Evolutionary conservation across 2,888 invertebrate species (phyloP).

Genomic region (Sepioteuthis lessoniana): DNA sequence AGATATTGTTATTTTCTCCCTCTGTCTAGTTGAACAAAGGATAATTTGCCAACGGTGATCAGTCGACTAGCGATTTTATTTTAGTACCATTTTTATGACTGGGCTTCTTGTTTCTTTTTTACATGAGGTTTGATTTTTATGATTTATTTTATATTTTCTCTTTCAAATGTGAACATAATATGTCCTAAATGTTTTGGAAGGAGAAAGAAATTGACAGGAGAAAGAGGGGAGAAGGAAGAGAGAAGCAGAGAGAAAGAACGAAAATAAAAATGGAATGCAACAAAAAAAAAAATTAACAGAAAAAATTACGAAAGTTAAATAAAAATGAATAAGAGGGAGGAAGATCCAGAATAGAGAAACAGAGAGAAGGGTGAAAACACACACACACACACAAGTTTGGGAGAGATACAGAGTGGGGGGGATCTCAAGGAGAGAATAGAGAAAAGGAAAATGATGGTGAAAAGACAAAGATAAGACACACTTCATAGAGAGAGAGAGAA

Average conservation of each 20-base stretch:
- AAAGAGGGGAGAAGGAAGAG: background rate
- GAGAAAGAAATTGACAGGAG: background rate
- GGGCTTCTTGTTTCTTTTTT: background rate
- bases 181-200: background rate
- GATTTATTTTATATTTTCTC: background rate
- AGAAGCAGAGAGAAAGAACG: background rate
- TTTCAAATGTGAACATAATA: background rate
- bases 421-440: background rate
- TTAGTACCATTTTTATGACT: background rate
- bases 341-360: background rate
- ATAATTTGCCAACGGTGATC: background rate
- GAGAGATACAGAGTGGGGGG: no score
- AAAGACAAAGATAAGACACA: background rate
- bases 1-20: background rate
- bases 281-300: background rate
- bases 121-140: background rate
- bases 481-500: background rate
- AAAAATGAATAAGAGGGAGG: background rate
- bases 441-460: background rate
- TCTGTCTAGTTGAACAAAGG: background rate
- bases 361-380: background rate
- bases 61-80: background rate
- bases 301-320: no score
- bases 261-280: background rate
- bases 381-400: no score